phyloP scores from a whole-genome alignment of 1,140 invertebrate species.

The Drosophila melanogaster region DNA sequence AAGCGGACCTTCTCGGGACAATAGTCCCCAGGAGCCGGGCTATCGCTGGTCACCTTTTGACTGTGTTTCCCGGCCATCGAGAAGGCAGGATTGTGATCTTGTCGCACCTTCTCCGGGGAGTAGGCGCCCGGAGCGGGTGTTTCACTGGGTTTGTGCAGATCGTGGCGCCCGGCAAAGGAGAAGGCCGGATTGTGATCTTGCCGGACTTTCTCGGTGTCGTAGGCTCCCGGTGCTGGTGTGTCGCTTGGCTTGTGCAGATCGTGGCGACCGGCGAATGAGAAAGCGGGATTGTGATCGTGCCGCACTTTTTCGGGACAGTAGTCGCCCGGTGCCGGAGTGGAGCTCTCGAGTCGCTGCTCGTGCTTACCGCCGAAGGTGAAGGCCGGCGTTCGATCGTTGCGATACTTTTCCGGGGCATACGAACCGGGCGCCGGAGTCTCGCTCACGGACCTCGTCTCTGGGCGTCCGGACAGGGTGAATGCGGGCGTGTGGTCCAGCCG shows the following conservation, averaged over 20 bases:
- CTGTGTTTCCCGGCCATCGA: conserved; percentile 85
- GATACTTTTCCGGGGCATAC: conserved; percentile 87
- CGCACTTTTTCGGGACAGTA: conserved; percentile 89
- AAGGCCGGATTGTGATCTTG: conserved; percentile 86
- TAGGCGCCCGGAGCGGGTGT: conserved; percentile 88
- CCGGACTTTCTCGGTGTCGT: conserved; percentile 87
- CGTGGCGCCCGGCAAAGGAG: conserved; percentile 86
- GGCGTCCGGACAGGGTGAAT: conserved; percentile 87
- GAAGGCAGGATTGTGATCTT: conserved; percentile 86
- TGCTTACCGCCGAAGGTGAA: conserved; percentile 86
- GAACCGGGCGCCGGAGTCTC: conserved; percentile 87
- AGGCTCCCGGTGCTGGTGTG: conserved; percentile 86
- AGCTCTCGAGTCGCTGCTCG: conserved; percentile 87
- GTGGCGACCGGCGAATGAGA: conserved; percentile 86
- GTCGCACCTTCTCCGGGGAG: conserved; percentile 86
- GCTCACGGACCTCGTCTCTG: conserved; percentile 85
- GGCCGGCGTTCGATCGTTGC: conserved; percentile 86
- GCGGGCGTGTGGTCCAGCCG: conserved; percentile 87
- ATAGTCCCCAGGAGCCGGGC: conserved; percentile 91
- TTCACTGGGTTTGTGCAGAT: conserved; percentile 80
- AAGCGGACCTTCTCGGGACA: conserved; percentile 89
- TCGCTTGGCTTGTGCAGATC: conserved; percentile 83
- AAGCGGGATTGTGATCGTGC: conserved; percentile 86
- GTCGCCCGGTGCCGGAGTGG: conserved; percentile 91
- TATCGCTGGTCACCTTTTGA: conserved; percentile 87